Evolutionary conservation across 2,113 vertebrate species (phyloP).

Genomic region (Amphiprion ocellaris): DNA sequence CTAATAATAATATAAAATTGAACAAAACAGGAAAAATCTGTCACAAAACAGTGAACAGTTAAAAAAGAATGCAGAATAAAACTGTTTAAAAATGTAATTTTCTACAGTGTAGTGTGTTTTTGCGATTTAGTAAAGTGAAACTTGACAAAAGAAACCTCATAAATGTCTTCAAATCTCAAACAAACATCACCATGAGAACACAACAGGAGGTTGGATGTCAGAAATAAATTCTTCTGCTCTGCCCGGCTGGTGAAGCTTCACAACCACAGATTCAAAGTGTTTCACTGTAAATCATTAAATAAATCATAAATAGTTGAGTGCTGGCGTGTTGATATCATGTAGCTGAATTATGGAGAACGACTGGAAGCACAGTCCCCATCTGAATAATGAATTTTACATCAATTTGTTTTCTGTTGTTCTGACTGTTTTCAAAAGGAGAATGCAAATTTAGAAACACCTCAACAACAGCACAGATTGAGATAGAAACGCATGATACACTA

Average conservation of each 20-base stretch:
- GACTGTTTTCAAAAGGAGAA: not conserved
- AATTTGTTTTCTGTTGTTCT: not conserved
- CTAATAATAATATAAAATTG: no score
- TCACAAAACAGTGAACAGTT: no score
- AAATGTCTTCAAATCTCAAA: not conserved
- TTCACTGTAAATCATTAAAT: not conserved
- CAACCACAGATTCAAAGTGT: not conserved
- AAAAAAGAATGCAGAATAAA: no score
- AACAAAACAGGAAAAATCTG: no score
- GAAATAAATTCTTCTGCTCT: not conserved
- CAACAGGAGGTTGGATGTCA: constrained; percentile 1
- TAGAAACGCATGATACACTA: not conserved
- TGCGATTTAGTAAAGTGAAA: not conserved
- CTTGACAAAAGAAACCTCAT: not conserved
- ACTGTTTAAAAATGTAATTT: no score
- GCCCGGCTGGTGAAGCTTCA: constrained; percentile 20
- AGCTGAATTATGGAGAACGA: not conserved
- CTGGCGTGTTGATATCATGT: constrained; percentile 1
- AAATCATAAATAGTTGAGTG: constrained; percentile 5
- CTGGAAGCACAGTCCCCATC: not conserved
- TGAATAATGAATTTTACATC: not conserved
- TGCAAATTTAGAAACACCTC: not conserved
- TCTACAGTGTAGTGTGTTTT: no score
- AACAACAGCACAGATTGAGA: not conserved
- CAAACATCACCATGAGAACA: no score